Conservation (phyloP, 2,113 vertebrate genomes). For the Naja naja region DNA sequence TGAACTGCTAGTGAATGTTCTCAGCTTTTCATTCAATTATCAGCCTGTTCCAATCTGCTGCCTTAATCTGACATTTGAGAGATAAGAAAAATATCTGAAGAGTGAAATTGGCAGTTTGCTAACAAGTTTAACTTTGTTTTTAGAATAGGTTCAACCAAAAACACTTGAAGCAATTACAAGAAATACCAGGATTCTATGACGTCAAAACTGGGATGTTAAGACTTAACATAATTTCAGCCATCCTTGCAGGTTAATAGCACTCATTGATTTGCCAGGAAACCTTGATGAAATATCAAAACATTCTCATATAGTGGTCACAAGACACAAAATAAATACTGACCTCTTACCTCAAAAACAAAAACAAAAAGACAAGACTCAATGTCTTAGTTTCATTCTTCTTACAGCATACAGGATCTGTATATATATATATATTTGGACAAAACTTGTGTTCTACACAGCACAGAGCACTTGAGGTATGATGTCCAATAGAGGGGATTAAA, state of each 20-base stretch:
- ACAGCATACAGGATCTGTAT: constrained; percentile 62
- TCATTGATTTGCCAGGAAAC: constrained; percentile 60
- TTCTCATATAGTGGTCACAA: constrained; percentile 74
- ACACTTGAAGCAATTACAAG: constrained; percentile 61
- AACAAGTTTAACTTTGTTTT: constrained; percentile 65
- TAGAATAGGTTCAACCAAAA: constrained; percentile 65
- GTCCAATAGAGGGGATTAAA: constrained; percentile 67
- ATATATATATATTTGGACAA: constrained; percentile 51
- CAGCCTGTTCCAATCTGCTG: constrained; percentile 63
- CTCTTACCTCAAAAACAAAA: constrained; percentile 43
- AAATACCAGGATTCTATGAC: constrained; percentile 56
- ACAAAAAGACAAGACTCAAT: constrained; percentile 10
- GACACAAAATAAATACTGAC: constrained; percentile 76
- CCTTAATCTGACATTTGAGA: constrained; percentile 62
- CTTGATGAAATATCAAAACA: constrained; percentile 56
- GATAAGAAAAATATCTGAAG: constrained; percentile 7
- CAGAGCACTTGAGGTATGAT: constrained; percentile 72
- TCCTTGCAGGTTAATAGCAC: constrained; percentile 40
- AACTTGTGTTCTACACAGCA: constrained; percentile 64
- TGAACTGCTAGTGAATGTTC: constrained; percentile 63
- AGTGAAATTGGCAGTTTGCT: constrained; percentile 46
- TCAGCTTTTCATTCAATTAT: constrained; percentile 65
- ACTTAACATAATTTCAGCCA: constrained; percentile 63
- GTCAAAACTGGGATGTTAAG: constrained; percentile 57
- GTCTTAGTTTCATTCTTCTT: constrained; percentile 55